Conservation (phyloP, 2,888 invertebrate genomes). For the Oscheius myriophilus region DNA sequence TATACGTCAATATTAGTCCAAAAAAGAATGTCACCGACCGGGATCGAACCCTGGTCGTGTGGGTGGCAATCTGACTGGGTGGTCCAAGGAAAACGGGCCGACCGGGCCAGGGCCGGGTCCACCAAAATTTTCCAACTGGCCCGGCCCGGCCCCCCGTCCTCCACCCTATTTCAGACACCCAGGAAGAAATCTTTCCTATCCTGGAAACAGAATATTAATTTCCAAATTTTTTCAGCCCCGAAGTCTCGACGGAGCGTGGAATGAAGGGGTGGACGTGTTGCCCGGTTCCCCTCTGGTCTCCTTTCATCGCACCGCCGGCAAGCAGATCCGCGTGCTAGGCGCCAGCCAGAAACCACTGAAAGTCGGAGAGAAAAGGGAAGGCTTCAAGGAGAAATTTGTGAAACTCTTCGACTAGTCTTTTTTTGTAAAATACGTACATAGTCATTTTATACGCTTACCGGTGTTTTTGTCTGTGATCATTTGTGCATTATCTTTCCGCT, state of each 20-base stretch:
- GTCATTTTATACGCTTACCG: constrained; percentile 17
- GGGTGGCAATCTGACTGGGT: too few relatives aligned
- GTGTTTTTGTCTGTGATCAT: constrained; percentile 23
- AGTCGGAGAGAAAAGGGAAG: constrained; percentile 37
- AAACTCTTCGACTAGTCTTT: constrained; percentile 46
- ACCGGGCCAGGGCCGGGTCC: too few relatives aligned
- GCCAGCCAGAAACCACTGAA: constrained; percentile 38
- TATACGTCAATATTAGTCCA: too few relatives aligned
- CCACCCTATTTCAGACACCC: too few relatives aligned
- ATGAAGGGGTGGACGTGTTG: constrained; percentile 29
- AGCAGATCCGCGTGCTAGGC: constrained; percentile 67
- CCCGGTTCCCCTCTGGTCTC: constrained; percentile 57
- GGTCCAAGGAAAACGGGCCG: too few relatives aligned
- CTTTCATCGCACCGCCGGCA: constrained; percentile 66
- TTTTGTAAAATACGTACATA: constrained; percentile 32
- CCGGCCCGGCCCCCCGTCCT: too few relatives aligned
- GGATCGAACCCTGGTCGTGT: too few relatives aligned
- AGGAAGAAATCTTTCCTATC: too few relatives aligned
- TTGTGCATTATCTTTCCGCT: neutral
- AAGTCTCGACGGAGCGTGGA: constrained; percentile 12
- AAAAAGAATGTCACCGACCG: too few relatives aligned
- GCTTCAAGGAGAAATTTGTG: constrained; percentile 51
- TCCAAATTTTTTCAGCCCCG: constrained; percentile 19
- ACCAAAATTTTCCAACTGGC: too few relatives aligned
- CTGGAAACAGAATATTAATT: too few relatives aligned